These are phyloP conservation scores for Eupristina koningsbergeri DNA, from an alignment of 1,140 invertebrate species.

Conservation along the genomic window DNA sequence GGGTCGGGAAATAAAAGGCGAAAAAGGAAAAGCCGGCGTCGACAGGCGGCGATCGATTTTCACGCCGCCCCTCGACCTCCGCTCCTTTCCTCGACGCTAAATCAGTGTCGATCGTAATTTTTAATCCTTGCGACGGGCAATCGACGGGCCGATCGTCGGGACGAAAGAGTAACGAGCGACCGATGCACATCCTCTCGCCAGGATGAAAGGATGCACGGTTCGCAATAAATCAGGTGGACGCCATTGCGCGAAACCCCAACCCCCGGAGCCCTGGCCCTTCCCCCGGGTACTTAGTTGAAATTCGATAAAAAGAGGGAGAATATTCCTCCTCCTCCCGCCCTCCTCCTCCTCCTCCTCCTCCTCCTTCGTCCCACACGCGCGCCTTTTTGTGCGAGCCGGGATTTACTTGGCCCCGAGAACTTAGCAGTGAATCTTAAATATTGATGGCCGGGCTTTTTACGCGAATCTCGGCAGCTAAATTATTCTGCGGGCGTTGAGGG, in stretches of 20 bases:
- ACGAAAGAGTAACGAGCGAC: conserved; percentile 52
- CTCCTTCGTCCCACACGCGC: too few relatives aligned
- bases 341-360: too few relatives aligned
- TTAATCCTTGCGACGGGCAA: conserved; percentile 60
- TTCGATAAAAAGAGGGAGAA: conserved; percentile 29
- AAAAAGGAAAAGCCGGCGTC: conserved; percentile 25
- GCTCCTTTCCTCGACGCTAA: conserved; percentile 50
- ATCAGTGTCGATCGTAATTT: conserved; percentile 67
- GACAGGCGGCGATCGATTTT: conserved; percentile 41
- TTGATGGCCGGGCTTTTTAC: conserved; percentile 2
- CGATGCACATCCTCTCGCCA: conserved; percentile 13
- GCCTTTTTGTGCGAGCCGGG: not conserved
- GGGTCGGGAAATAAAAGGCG: too few relatives aligned
- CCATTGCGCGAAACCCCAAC: not conserved
- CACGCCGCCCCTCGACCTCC: not conserved
- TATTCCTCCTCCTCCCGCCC: too few relatives aligned
- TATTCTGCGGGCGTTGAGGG: not conserved
- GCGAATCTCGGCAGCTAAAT: conserved; percentile 43
- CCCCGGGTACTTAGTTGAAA: conserved; percentile 14
- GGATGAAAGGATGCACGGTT: conserved; percentile 60
- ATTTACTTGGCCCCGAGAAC: not conserved
- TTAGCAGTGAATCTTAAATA: not conserved
- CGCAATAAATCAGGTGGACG: conserved; percentile 61
- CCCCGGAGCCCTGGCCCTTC: too few relatives aligned
- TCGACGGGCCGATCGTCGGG: conserved; percentile 56